Percentiles rank a stretch among this genome's conserved stretches.
phyloP scores from a whole-genome alignment of 2,797 vertebrate species.

The Ctenopoma multispine region DNA sequence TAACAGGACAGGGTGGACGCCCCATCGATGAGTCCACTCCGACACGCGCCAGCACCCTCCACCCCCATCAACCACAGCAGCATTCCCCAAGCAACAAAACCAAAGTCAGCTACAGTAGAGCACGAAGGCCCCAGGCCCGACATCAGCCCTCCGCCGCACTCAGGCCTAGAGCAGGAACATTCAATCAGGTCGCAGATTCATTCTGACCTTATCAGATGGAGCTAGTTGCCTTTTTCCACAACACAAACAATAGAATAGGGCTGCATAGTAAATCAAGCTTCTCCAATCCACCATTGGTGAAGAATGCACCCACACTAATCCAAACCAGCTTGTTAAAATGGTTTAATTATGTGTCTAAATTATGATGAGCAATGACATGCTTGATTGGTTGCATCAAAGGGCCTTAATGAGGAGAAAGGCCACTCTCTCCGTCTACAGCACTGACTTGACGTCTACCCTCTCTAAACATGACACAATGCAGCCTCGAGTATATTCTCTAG shows the following conservation, averaged over 20 bases:
- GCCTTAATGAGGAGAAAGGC: constrained; percentile 68
- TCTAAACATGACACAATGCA: constrained; percentile 50
- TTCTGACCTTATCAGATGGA: constrained; percentile 27
- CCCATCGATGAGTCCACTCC: constrained; percentile 69
- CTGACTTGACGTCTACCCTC: constrained; percentile 29
- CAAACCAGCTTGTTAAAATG: constrained; percentile 67
- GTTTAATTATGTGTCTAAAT: constrained; percentile 73
- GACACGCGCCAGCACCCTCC: constrained; percentile 72
- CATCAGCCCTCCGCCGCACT: constrained; percentile 16
- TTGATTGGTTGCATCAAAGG: constrained; percentile 76
- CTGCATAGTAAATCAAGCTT: constrained; percentile 3
- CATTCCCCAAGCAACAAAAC: constrained; percentile 52
- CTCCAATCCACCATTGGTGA: constrained; percentile 26
- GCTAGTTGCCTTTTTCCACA: constrained; percentile 1
- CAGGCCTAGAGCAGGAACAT: constrained; percentile 34
- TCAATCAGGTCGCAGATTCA: constrained; percentile 37
- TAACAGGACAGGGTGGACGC: constrained; percentile 62
- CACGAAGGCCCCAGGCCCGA: constrained; percentile 47
- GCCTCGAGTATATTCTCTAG: constrained; percentile 35
- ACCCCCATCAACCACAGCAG: constrained; percentile 48
- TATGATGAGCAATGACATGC: constrained; percentile 81
- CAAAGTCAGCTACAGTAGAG: constrained; percentile 52
- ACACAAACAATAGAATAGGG: background rate
- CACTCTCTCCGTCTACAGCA: constrained; percentile 42
- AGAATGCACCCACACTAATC: constrained; percentile 29